Base-by-base conservation (phyloP, 2,888 invertebrate species). In the Leptinotarsa haldemani region DNA sequence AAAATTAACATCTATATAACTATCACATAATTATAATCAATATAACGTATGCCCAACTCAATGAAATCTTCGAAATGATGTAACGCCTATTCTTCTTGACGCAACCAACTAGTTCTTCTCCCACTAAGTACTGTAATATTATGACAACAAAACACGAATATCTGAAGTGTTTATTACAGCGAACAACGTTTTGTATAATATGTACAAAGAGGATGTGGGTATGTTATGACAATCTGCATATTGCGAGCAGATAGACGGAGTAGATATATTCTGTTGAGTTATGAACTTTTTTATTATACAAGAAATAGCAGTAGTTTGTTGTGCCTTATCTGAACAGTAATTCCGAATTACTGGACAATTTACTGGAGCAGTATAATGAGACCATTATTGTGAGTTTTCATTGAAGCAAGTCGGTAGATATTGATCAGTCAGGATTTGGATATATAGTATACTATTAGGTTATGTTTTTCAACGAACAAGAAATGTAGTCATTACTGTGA, bases 151-250 rank as follows among this genome's bases (percentile, higher is more conserved):
- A 50, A 50, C 50, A 56, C n/a, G 12, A 56, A 12, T 18, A 3
- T 16, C n/a, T 56, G 56, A 12, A n/a, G 56, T 56, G 12, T 56
- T 13, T 13, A 18, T 56, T 56, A 13, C 3, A 56, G 5, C 4
- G 12, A 56, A 56, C 18, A n/a, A 13, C 18, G 18, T 20, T 56
- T 56, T 56, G 56, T 56, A 56, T 1, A 18, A 56, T 56, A 20
- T 56, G 20, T 9, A 56, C 56, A 18, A 56, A 56, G 56, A 56
- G 56, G 20, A 56, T 56, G 18, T 56, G 56, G 56, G 56, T 56
- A 56, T 56, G 18, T 56, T 56, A 56, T 56, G 12, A 56, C 56
- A 56, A 56, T 56, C 56, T 56, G 56, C 56, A 56, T 22, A 20
- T 20, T 20, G 22, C 5, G 52, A 13, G n/a, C 20, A 56, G 56